phyloP scores from a whole-genome alignment of 2,888 invertebrate genomes.

The Drosophila tripunctata region DNA sequence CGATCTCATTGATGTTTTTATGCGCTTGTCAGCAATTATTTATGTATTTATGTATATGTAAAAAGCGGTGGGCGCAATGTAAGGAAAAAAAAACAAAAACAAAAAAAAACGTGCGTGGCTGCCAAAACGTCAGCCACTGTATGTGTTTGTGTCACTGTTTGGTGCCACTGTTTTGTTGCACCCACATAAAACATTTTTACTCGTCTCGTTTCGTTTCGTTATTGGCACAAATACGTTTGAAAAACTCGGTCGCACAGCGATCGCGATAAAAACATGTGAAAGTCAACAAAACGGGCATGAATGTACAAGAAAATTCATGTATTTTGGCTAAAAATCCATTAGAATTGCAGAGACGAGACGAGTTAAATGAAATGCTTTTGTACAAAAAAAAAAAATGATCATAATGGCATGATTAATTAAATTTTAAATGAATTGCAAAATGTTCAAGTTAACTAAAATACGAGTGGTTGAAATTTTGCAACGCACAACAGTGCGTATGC shows the following conservation, averaged over 20 bases:
- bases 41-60: constrained; percentile 45
- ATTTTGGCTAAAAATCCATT: constrained; percentile 41
- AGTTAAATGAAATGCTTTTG: constrained; percentile 48
- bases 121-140: constrained; percentile 16
- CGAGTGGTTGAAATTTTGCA: constrained; percentile 48
- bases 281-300: constrained; percentile 47
- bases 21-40: constrained; percentile 64
- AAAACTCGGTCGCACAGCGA: constrained; percentile 47
- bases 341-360: constrained; percentile 43
- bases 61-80: constrained; percentile 32
- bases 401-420: constrained; percentile 51
- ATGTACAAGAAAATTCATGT: constrained; percentile 20
- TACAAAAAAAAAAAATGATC: constrained; percentile 29
- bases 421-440: constrained; percentile 53
- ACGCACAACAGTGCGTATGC: constrained; percentile 65
- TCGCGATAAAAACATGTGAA: constrained; percentile 68
- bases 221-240: constrained; percentile 74
- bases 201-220: constrained; percentile 20
- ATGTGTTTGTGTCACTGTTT: constrained; percentile 19
- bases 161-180: constrained; percentile 49
- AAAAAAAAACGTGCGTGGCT: constrained; percentile 59
- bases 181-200: constrained; percentile 65
- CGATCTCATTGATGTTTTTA: constrained; percentile 69
- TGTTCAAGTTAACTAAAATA: background rate
- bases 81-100: no score